Conservation (phyloP, 2,113 vertebrate genomes). For the Reinhardtius hippoglossoides region DNA sequence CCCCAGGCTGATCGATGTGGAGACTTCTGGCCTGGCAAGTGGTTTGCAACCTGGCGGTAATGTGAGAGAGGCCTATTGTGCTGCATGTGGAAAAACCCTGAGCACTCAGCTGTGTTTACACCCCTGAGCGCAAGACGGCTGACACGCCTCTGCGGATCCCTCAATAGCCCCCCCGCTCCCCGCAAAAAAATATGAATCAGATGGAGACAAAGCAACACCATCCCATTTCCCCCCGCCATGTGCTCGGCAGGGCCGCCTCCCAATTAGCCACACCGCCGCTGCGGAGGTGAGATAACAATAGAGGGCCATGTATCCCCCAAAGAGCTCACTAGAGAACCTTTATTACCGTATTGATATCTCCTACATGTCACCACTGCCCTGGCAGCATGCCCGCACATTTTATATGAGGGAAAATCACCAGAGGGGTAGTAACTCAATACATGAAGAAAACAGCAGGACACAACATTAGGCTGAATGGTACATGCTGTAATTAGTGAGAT, state of each 20-base stretch:
- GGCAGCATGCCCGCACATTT: conserved; percentile 54
- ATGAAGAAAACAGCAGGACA: conserved; percentile 61
- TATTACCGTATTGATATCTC: conserved; percentile 72
- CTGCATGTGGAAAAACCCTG: conserved; percentile 32
- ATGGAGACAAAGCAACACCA: conserved; percentile 51
- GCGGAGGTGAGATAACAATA: conserved; percentile 74
- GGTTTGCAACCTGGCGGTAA: conserved; percentile 58
- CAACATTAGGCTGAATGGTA: conserved; percentile 45
- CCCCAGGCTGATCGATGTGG: conserved; percentile 67
- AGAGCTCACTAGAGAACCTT: conserved; percentile 71
- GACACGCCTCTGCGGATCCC: conserved; percentile 37
- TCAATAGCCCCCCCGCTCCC: conserved; percentile 14
- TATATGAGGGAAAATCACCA: conserved; percentile 39
- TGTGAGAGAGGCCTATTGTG: conserved; percentile 60
- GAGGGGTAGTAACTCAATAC: conserved; percentile 59
- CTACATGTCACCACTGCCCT: conserved; percentile 66
- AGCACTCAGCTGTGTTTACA: conserved; percentile 64
- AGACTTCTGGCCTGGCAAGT: conserved; percentile 51
- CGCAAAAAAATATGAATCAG: conserved; percentile 40
- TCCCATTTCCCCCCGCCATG: conserved; percentile 1
- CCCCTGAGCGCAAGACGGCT: conserved; percentile 33
- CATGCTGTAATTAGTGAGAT: conserved; percentile 73
- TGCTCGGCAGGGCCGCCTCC: conserved; percentile 50
- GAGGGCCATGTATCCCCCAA: conserved; percentile 72
- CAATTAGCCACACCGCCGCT: conserved; percentile 68